phyloP scores from a whole-genome alignment of 30 jellyfish, hydroid and myxozoan species.

The Clytia hemisphaerica region DNA sequence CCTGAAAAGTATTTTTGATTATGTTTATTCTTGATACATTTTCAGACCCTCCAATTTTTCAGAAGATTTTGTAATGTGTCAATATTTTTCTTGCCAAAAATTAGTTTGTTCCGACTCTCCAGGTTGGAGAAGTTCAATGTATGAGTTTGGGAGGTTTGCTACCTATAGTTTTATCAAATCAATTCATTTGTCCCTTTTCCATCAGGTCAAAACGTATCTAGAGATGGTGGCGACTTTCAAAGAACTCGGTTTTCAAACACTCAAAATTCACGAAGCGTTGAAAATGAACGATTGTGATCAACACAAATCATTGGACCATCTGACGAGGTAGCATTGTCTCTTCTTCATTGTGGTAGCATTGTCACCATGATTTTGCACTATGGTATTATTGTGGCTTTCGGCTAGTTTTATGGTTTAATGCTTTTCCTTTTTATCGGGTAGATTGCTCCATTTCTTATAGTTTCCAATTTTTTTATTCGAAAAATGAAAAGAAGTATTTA shows the following conservation, averaged over 20 bases:
- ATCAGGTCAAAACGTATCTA: conserved; percentile 39
- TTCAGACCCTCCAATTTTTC: background rate
- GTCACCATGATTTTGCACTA: too few species aligned
- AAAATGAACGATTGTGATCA: conserved; percentile 41
- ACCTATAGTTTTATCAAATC: too few species aligned
- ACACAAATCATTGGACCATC: conserved; percentile 52
- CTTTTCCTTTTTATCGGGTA: too few species aligned
- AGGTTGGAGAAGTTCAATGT: too few species aligned
- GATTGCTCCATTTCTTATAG: too few species aligned
- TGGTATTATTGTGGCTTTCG: too few species aligned
- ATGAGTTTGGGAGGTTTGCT: too few species aligned
- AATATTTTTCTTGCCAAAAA: background rate
- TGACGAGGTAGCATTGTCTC: conserved; percentile 30
- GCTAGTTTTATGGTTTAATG: too few species aligned
- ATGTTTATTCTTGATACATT: background rate
- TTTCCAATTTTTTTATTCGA: too few species aligned
- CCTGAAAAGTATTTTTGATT: background rate
- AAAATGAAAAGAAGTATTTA: too few species aligned
- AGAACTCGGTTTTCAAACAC: conserved; percentile 66
- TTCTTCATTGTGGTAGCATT: too few species aligned
- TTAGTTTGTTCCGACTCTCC: too few species aligned
- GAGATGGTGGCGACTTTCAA: conserved; percentile 45
- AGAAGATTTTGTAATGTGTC: background rate
- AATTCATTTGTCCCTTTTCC: background rate
- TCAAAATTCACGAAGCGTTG: conserved; percentile 56